Evolutionary conservation across 1,140 invertebrate species (phyloP), one percentile per base, ranked within the genome.

Genomic region (Tyrophagus putrescentiae): DNA sequence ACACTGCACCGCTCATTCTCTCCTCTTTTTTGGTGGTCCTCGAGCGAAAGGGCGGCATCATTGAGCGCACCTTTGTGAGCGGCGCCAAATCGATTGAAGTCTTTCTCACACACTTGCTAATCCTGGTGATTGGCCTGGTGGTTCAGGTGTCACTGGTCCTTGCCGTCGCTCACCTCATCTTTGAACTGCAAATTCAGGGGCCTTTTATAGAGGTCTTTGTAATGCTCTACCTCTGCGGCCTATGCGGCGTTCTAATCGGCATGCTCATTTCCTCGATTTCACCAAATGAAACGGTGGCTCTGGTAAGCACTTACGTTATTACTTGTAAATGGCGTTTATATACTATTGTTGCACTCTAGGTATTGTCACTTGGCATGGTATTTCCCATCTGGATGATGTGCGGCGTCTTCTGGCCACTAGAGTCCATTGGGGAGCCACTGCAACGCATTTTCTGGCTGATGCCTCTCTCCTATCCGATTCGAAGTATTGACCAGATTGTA

Each of bases 241-340:
- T 93, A 0, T 90, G 87, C 70, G 92, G 91, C 65, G 95, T 95
- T 90, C 84, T 83, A 62, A 91, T 92, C 67, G 85, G 89, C 66
- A 85, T 94, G 67, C 82, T 92, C 0, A 87, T 93, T 21, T 88
- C 90, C 0, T 83, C 83, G 31, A 73, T 84, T 3, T 90, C 61
- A 6, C 7, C 41, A 25, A 48, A 58, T 41, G 52, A 61, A 59
- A 29, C 50, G 5, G 57, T 45, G 21, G 57, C 57, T 25, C 5
- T 59, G 57, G 57, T 59, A 29, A 42, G 57, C 50, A 3, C 16
- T 13, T 28, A n/a, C n/a, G n/a, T n/a, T n/a, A n/a, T n/a, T n/a
- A n/a, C n/a, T n/a, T n/a, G n/a, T n/a, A n/a, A n/a, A n/a, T n/a
- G n/a, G 39, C 3, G 28, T 41, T 87, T 85, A 6, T 89, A 90